These are phyloP conservation scores for Contarinia nasturtii DNA, from an alignment of 1,140 invertebrate genomes.

Conservation along the genomic window DNA sequence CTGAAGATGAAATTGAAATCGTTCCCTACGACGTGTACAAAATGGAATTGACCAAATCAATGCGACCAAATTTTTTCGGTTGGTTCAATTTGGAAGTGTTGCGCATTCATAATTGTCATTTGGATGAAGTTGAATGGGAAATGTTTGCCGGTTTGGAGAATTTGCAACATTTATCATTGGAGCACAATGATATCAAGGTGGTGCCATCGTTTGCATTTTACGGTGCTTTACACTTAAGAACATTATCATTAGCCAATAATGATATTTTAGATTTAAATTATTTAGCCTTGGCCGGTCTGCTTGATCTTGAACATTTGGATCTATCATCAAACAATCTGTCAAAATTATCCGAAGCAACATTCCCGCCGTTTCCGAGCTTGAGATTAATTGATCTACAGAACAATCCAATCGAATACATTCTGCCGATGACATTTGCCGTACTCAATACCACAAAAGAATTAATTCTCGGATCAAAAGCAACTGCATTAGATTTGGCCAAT, in stretches of 20 bases:
- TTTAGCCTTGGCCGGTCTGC: conserved; percentile 39
- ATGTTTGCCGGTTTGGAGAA: conserved; percentile 43
- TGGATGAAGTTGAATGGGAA: conserved; percentile 43
- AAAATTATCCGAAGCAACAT: conserved; percentile 43
- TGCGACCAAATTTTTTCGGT: conserved; percentile 31
- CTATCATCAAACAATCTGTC: conserved; percentile 42
- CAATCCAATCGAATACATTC: conserved; percentile 44
- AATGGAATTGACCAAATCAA: conserved; percentile 26
- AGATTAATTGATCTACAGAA: conserved; percentile 34
- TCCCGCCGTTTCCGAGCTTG: conserved; percentile 45
- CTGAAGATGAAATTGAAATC: conserved; percentile 28
- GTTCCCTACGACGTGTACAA: conserved; percentile 42
- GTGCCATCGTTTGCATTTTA: conserved; percentile 48
- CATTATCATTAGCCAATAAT: conserved; percentile 41
- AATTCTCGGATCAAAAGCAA: conserved; percentile 31
- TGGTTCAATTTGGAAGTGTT: conserved; percentile 33
- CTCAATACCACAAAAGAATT: conserved; percentile 44
- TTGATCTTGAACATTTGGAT: conserved; percentile 41
- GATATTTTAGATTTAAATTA: conserved; percentile 39
- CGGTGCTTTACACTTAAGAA: conserved; percentile 38
- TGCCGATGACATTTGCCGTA: conserved; percentile 49
- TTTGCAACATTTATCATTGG: conserved; percentile 36
- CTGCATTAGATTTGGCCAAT: conserved; percentile 27
- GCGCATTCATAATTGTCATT: conserved; percentile 33
- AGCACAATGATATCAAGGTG: conserved; percentile 38